phyloP scores from a whole-genome alignment of 2,888 invertebrate genomes.

The Synanthedon vespiformis region DNA sequence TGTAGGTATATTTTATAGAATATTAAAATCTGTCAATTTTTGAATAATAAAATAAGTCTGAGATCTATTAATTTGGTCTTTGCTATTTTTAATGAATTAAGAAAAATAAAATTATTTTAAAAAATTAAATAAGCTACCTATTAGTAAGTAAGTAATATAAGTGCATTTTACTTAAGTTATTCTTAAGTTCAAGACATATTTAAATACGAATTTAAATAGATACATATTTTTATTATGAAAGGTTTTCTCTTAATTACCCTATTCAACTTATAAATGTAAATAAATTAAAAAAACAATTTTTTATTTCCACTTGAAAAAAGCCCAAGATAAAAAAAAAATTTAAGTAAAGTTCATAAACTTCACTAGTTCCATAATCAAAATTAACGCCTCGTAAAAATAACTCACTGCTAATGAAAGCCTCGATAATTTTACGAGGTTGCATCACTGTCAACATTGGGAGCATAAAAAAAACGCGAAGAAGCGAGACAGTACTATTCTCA shows the following conservation, averaged over 20 bases:
- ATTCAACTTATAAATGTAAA: neutral
- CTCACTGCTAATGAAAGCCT: conserved; percentile 25
- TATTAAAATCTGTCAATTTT: no score
- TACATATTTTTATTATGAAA: neutral
- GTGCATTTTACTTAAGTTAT: no score
- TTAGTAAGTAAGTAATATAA: no score
- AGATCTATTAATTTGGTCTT: no score
- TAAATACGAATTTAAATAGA: no score
- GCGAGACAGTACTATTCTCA: conserved; percentile 31
- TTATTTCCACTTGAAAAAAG: neutral
- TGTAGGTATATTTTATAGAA: no score
- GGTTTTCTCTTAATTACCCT: neutral
- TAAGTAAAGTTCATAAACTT: neutral
- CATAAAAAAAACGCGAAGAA: conserved; percentile 38
- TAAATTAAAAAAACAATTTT: neutral
- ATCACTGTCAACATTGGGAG: conserved; percentile 36
- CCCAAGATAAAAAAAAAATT: neutral
- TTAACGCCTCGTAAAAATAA: conserved; percentile 19
- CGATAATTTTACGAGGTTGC: conserved; percentile 37
- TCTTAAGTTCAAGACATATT: no score
- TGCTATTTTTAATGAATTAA: no score
- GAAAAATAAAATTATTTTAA: no score
- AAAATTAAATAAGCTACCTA: no score
- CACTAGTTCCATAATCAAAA: neutral
- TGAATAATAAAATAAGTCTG: no score